Percentiles rank a stretch among this genome's conserved stretches.
Evolutionary conservation across 1,140 invertebrate genomes (phyloP).

Genomic region (Ceratina calcarata): DNA sequence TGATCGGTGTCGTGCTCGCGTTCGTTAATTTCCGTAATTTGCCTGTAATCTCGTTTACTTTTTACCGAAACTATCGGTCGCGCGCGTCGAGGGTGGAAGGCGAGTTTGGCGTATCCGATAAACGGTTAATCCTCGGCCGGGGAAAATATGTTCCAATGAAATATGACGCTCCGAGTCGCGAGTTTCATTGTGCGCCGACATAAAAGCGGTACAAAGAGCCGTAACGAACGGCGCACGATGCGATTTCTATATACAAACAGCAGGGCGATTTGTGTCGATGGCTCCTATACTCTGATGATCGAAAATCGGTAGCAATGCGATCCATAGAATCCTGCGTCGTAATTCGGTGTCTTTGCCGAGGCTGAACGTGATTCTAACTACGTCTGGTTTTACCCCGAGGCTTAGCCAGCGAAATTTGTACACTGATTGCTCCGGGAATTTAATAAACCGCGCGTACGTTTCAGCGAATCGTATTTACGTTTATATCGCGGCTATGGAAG

Average conservation of each 20-base stretch:
- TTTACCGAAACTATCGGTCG: no score
- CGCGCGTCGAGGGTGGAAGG: background rate
- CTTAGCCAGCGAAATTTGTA: conserved; percentile 1
- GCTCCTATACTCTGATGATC: background rate
- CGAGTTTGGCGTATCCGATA: background rate
- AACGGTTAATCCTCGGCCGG: conserved; percentile 3
- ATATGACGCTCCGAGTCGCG: conserved; percentile 1
- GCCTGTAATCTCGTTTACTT: no score
- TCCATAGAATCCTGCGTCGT: background rate
- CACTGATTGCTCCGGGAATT: background rate
- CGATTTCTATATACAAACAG: background rate
- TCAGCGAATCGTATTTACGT: conserved; percentile 6
- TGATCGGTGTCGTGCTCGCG: no score
- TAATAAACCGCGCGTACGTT: background rate
- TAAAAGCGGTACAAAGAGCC: background rate
- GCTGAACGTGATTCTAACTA: conserved; percentile 13
- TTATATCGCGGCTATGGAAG: background rate
- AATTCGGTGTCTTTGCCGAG: background rate
- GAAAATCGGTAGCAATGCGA: conserved; percentile 18
- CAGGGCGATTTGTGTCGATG: background rate
- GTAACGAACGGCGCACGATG: conserved; percentile 4
- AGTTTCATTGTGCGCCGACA: conserved; percentile 7
- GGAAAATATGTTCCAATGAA: background rate
- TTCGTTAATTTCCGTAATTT: no score
- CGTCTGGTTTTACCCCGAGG: conserved; percentile 11